These are phyloP conservation scores for Salvelinus alpinus DNA, from an alignment of 2,113 vertebrate species.

Conservation along the genomic window DNA sequence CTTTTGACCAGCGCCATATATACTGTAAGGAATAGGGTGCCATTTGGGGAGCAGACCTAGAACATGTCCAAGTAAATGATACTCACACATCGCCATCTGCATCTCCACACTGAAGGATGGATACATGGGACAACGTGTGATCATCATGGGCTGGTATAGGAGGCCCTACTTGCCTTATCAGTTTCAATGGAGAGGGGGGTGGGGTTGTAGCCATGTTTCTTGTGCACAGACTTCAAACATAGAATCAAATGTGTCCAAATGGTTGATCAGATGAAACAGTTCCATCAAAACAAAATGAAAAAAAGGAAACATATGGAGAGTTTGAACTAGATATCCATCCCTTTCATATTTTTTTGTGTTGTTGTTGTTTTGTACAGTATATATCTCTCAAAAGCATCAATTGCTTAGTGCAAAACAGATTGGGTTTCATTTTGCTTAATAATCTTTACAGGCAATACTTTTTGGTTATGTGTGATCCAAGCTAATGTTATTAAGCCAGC, in stretches of 20 bases:
- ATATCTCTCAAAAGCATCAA: background rate
- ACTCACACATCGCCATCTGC: conserved; percentile 49
- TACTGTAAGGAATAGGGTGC: too few species aligned
- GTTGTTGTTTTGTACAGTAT: background rate
- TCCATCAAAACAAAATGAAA: background rate
- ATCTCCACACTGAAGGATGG: conserved; percentile 32
- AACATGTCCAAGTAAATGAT: conserved; percentile 65
- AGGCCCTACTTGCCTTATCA: background rate
- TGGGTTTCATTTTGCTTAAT: conserved; percentile 31
- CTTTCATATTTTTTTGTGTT: conserved; percentile 3
- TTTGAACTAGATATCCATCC: background rate
- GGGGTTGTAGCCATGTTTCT: background rate
- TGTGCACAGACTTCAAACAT: background rate
- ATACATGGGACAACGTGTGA: conserved; percentile 19
- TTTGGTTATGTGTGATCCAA: conserved; percentile 74
- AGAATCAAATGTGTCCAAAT: background rate
- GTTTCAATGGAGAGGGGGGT: background rate
- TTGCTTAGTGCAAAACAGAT: background rate
- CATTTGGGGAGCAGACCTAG: too few species aligned
- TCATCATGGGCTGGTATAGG: background rate
- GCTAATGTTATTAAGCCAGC: conserved; percentile 76
- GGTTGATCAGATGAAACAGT: background rate
- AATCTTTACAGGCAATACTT: conserved; percentile 51
- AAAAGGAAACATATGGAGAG: background rate
- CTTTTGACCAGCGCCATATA: too few species aligned